Evolutionary conservation across 2,888 invertebrate genomes (phyloP).

Genomic region (Mesopsocus fuscifrons): DNA sequence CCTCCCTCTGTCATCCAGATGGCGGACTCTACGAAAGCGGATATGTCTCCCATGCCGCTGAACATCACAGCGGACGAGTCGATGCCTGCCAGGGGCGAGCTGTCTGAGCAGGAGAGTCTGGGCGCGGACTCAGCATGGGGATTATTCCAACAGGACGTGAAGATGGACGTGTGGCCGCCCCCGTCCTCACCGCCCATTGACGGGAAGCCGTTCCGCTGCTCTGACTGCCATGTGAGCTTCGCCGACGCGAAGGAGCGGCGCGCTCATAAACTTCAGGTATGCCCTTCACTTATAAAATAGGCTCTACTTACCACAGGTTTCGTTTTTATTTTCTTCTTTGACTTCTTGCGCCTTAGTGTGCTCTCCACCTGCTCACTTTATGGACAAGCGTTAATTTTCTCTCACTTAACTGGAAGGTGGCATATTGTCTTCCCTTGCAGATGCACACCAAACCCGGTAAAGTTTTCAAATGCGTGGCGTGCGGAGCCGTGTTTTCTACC

Average conservation of each 20-base stretch:
- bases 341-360: too few relatives aligned
- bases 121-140: constrained; percentile 64
- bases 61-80: constrained; percentile 70
- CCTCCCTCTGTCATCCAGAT: not conserved
- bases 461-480: constrained; percentile 36
- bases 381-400: too few relatives aligned
- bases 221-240: not conserved
- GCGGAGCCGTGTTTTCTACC: constrained; percentile 35
- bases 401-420: constrained; percentile 14
- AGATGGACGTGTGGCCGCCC: not conserved
- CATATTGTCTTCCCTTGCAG: constrained; percentile 14
- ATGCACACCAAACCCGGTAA: constrained; percentile 2
- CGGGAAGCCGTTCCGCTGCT: constrained; percentile 3
- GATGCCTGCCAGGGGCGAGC: constrained; percentile 72
- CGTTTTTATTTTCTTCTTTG: constrained; percentile 9
- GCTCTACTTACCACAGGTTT: too few relatives aligned
- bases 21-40: not conserved
- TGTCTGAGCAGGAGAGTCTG: constrained; percentile 72
- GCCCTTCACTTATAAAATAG: too few relatives aligned
- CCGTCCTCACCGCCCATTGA: too few relatives aligned
- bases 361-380: too few relatives aligned
- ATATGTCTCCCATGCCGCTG: not conserved
- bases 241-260: constrained; percentile 2
- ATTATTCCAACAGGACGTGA: constrained; percentile 15
- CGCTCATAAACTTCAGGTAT: too few relatives aligned